Evolutionary conservation across 2,888 invertebrate species (phyloP).

Genomic region (Hirtodrosophila duncani): DNA sequence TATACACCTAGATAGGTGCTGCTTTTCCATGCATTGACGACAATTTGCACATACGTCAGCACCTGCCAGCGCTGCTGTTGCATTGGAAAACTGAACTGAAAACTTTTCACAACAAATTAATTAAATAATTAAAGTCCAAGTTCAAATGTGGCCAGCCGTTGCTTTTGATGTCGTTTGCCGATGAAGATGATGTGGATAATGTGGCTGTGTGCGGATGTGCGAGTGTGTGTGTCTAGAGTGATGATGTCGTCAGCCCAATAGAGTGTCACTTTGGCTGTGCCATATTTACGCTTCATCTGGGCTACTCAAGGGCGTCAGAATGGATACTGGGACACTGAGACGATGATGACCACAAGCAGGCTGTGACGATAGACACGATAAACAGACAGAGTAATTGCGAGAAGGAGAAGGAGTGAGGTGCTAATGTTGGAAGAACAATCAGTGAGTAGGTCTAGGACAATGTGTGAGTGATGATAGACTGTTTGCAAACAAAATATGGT

Average conservation of each 20-base stretch:
- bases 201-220: background rate
- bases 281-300: constrained; percentile 64
- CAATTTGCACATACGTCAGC: no score
- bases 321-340: constrained; percentile 7
- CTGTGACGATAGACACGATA: constrained; percentile 26
- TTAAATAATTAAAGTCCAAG: constrained; percentile 69
- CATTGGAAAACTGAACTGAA: constrained; percentile 56
- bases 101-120: constrained; percentile 64
- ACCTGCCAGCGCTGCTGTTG: constrained; percentile 1
- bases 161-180: constrained; percentile 30
- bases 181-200: constrained; percentile 17
- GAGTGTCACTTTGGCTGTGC: constrained; percentile 24
- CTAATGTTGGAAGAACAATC: background rate
- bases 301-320: constrained; percentile 40
- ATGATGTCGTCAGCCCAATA: constrained; percentile 28
- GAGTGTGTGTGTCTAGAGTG: background rate
- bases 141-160: constrained; percentile 41
- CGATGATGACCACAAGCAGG: constrained; percentile 29
- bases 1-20: background rate
- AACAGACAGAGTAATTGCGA: background rate
- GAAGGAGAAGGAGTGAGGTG: background rate
- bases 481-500: no score
- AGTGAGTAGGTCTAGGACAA: background rate
- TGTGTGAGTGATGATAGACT: no score
- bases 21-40: constrained; percentile 16